Evolutionary conservation across 2,113 vertebrate genomes (phyloP), one percentile per base, ranked within the genome.

Genomic region (Sakesphorus luctuosus): DNA sequence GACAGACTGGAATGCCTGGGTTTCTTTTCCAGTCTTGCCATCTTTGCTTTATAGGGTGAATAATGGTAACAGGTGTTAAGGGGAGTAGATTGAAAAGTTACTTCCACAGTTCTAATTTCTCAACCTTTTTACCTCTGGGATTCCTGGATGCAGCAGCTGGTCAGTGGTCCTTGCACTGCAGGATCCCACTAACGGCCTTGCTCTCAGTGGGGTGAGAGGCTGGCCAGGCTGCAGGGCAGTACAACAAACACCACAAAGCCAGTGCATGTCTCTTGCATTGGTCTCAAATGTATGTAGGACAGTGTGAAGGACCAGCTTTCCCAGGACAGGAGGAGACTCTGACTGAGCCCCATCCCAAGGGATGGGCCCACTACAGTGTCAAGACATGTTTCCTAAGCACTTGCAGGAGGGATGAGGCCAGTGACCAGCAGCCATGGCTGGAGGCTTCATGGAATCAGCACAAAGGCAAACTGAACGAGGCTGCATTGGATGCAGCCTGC

Each of bases 251-350:
- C 53, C 6, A 17, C 2, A n/a, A 59, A 77, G 31, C 14, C 73
- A 59, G 15, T 1, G 35, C 25, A 21, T 9, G 5, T 55, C 13
- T 68, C 63, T 65, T 0, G 0, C 29, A 9, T 13, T 0, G 1
- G 11, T 36, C 69, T n/a, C 69, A 90, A 10, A n/a, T 7, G 9
- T 12, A 5, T 2, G 24, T 12, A 23, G 38, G 38, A 46, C 26
- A 17, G 25, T 11, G 35, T 33, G 78, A 77, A 84, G 74, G 29
- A 65, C 11, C 59, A 81, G 46, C 74, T 87, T 66, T 31, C 18
- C 29, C 28, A 33, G 14, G 6, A 46, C 3, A 8, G 47, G 28
- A 72, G 53, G 29, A 77, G 44, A 15, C 20, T 44, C 8, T 80
- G 25, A 15, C 21, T 29, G 33, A 72, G 56, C 47, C 52, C 36